phyloP scores from a whole-genome alignment of 1,140 invertebrate genomes.

The Gonioctena quinquepunctata region DNA sequence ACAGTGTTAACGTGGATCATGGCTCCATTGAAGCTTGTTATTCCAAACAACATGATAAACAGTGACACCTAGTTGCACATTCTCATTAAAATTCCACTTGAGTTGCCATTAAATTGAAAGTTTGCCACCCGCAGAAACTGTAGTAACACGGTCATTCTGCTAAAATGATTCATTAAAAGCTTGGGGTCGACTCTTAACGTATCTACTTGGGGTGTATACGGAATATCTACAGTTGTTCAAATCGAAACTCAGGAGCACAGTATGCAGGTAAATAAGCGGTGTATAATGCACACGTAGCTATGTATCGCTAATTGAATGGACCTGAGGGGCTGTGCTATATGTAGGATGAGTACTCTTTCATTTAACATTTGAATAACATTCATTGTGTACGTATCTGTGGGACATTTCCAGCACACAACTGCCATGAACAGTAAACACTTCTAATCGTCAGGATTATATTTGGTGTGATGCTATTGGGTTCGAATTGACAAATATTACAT shows the following conservation, averaged over 20 bases:
- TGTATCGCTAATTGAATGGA: neutral
- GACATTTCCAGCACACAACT: too few relatives aligned
- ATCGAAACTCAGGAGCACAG: too few relatives aligned
- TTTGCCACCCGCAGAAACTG: neutral
- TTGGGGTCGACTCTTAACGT: neutral
- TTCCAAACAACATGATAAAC: constrained; percentile 27
- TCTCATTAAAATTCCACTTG: constrained; percentile 13
- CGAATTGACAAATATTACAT: too few relatives aligned
- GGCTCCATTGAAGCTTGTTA: constrained; percentile 20
- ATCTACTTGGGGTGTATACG: neutral
- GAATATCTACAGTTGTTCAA: neutral
- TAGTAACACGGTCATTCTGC: neutral
- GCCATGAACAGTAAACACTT: too few relatives aligned
- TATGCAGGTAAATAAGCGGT: neutral
- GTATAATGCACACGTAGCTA: neutral
- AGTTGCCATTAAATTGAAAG: constrained; percentile 1
- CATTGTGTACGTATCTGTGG: too few relatives aligned
- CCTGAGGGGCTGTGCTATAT: neutral
- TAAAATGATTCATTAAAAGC: neutral
- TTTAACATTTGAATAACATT: neutral
- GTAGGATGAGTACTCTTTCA: neutral
- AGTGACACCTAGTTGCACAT: constrained; percentile 1
- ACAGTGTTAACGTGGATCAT: constrained; percentile 23
- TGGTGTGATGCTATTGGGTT: too few relatives aligned
- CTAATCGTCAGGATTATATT: too few relatives aligned